Percentiles rank a stretch among this genome's conserved stretches.
Evolutionary conservation across 1,140 invertebrate species (phyloP).

Genomic region (Nymphalis io): DNA sequence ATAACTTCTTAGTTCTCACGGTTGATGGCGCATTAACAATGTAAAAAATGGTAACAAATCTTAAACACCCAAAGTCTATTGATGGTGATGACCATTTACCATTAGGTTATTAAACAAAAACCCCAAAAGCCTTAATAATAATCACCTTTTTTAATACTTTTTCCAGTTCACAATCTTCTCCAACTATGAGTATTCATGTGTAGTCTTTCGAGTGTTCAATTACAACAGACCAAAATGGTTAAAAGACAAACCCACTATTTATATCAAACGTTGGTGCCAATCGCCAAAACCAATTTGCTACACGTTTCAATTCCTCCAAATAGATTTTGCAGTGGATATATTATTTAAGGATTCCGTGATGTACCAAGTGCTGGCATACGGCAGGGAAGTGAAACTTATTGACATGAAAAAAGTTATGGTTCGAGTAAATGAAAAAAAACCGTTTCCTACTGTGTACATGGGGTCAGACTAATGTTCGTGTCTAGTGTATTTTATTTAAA

Average conservation of each 20-base stretch:
- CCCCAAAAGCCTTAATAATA: too few relatives aligned
- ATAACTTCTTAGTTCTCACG: too few relatives aligned
- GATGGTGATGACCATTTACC: too few relatives aligned
- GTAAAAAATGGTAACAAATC: too few relatives aligned
- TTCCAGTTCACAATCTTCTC: slow-evolving; percentile 40
- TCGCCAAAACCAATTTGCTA: slow-evolving; percentile 28
- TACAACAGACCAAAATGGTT: background rate
- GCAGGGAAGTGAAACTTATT: slow-evolving; percentile 6
- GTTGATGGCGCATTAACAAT: too few relatives aligned
- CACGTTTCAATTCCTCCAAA: slow-evolving; percentile 14
- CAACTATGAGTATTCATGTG: slow-evolving; percentile 35
- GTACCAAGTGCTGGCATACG: slow-evolving; percentile 16
- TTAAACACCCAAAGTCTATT: too few relatives aligned
- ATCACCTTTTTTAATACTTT: too few relatives aligned
- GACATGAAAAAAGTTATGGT: slow-evolving; percentile 16
- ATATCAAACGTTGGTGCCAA: slow-evolving; percentile 25
- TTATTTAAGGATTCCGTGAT: slow-evolving; percentile 23
- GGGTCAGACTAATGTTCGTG: background rate
- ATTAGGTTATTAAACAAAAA: too few relatives aligned
- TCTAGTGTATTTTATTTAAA: background rate
- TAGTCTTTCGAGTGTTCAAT: slow-evolving; percentile 25
- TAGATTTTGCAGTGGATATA: slow-evolving; percentile 39
- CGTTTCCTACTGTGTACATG: background rate
- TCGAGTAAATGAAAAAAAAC: slow-evolving; percentile 8
- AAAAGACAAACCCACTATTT: slow-evolving; percentile 25